Conservation (phyloP, 1,140 invertebrate genomes). For the Bicyclus anynana region DNA sequence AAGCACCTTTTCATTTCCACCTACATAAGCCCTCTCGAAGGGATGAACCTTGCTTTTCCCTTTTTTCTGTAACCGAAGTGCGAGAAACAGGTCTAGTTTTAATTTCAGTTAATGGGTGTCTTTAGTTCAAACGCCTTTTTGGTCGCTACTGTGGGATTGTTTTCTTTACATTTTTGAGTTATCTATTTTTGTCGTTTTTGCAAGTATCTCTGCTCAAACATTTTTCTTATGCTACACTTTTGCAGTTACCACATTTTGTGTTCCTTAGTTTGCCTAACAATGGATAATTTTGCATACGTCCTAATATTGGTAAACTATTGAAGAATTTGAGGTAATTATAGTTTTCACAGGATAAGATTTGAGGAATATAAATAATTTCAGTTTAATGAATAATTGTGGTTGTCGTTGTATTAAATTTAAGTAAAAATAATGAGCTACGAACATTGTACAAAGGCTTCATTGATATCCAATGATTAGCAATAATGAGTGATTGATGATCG, state of each 20-base stretch:
- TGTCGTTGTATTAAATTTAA: too few relatives aligned
- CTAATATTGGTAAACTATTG: too few relatives aligned
- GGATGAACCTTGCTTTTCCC: conserved; percentile 1
- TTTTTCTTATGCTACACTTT: too few relatives aligned
- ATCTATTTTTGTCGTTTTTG: neutral
- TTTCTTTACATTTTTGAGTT: neutral
- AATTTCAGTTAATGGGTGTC: conserved; percentile 15
- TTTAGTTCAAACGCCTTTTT: neutral
- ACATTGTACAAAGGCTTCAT: conserved; percentile 39
- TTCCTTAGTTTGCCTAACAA: too few relatives aligned
- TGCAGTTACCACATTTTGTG: too few relatives aligned
- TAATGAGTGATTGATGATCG: conserved; percentile 53
- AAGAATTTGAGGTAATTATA: too few relatives aligned
- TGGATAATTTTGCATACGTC: too few relatives aligned
- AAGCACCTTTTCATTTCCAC: conserved; percentile 9
- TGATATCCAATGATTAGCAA: conserved; percentile 46
- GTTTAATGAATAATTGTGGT: too few relatives aligned
- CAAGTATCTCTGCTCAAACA: neutral
- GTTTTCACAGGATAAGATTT: too few relatives aligned
- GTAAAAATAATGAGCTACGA: conserved; percentile 22
- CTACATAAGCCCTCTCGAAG: conserved; percentile 10
- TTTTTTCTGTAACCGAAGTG: conserved; percentile 7
- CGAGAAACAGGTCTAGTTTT: conserved; percentile 11
- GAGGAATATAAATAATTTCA: too few relatives aligned
- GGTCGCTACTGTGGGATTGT: neutral